Conservation (phyloP, 2,888 invertebrate species). For the Bellardia bayeri region DNA sequence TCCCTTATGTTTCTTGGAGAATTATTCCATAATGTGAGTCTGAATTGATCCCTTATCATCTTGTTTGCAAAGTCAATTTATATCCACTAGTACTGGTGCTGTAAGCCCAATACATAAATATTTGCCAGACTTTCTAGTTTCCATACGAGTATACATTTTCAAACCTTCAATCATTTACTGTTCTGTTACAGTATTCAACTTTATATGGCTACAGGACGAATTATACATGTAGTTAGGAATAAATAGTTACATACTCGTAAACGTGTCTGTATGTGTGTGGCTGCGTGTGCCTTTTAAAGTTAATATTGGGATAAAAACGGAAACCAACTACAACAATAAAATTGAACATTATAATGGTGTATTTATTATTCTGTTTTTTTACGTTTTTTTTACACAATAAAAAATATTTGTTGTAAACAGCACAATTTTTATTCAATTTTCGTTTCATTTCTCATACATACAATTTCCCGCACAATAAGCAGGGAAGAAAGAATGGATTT, state of each 20-base stretch:
- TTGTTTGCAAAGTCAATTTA: too few relatives aligned
- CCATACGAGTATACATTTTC: not conserved
- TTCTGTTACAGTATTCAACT: not conserved
- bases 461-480: not conserved
- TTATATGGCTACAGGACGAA: conserved; percentile 26
- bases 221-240: not conserved
- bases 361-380: conserved; percentile 3
- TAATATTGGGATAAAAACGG: conserved; percentile 10
- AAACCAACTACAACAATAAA: conserved; percentile 41
- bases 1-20: too few relatives aligned
- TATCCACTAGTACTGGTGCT: too few relatives aligned
- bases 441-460: conserved; percentile 1
- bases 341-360: conserved; percentile 44
- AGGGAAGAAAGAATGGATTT: not conserved
- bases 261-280: not conserved
- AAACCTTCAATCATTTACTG: not conserved
- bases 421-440: conserved; percentile 57
- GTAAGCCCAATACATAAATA: too few relatives aligned
- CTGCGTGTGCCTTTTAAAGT: conserved; percentile 12
- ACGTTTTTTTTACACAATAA: conserved; percentile 19
- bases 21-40: too few relatives aligned
- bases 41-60: too few relatives aligned
- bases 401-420: conserved; percentile 64
- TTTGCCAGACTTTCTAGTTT: too few relatives aligned
- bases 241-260: not conserved